phyloP scores from a whole-genome alignment of 92 coral and sea anemone genomes.

The Phenganax subtilis region DNA sequence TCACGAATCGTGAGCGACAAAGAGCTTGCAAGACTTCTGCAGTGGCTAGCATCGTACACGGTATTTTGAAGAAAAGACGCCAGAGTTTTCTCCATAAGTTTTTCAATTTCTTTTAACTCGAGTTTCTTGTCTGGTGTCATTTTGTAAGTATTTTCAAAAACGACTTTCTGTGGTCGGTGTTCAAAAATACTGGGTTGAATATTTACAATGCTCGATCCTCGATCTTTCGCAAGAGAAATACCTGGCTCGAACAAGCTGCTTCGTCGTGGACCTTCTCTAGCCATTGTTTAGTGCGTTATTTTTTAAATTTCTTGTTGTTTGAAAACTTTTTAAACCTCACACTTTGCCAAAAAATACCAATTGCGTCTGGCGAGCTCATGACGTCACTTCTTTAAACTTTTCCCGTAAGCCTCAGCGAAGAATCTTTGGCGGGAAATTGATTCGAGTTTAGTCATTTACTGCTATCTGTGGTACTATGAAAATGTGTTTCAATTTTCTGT shows the following conservation, averaged over 20 bases:
- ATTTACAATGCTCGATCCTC: constrained; percentile 88
- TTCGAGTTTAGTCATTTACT: too few relatives aligned
- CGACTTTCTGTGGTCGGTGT: constrained; percentile 64
- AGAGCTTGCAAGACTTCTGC: constrained; percentile 64
- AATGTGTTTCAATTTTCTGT: too few relatives aligned
- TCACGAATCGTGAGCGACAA: constrained; percentile 69
- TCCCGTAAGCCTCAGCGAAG: too few relatives aligned
- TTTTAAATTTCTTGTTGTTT: too few relatives aligned
- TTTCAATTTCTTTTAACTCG: constrained; percentile 77
- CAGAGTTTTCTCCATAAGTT: constrained; percentile 74
- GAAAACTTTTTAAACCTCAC: too few relatives aligned
- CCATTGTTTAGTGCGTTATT: too few relatives aligned
- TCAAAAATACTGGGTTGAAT: constrained; percentile 68
- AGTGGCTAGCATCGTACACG: constrained; percentile 64
- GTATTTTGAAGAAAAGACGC: constrained; percentile 68
- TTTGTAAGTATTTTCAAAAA: constrained; percentile 85
- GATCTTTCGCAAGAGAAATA: constrained; percentile 72
- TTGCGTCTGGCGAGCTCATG: too few relatives aligned
- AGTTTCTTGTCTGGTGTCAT: constrained; percentile 85
- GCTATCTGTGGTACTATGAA: too few relatives aligned
- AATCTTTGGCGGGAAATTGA: too few relatives aligned
- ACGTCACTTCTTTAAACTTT: too few relatives aligned
- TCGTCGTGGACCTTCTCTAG: constrained; percentile 55
- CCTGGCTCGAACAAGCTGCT: constrained; percentile 98
- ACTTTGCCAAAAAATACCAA: too few relatives aligned